phyloP scores from a whole-genome alignment of 2,113 vertebrate species.

The Atrichornis clamosus region DNA sequence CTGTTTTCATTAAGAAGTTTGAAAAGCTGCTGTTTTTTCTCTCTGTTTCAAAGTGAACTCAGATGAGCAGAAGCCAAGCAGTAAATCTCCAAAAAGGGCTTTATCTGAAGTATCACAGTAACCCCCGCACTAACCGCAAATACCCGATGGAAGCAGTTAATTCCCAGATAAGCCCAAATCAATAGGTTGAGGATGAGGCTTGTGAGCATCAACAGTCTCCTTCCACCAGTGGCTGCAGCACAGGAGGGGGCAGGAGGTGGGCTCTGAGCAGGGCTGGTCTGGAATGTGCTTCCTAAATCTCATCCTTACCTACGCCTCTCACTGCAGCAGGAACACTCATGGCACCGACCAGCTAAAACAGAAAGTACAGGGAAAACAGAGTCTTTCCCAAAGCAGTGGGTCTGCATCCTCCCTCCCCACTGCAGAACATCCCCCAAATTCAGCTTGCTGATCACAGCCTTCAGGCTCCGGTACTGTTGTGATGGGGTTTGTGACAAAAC shows the following conservation, averaged over 20 bases:
- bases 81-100: neutral
- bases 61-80: neutral
- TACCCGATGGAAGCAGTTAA: neutral
- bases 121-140: neutral
- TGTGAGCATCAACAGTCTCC: neutral
- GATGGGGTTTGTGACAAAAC: neutral
- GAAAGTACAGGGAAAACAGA: neutral
- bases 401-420: neutral
- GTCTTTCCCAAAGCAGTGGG: neutral
- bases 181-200: neutral
- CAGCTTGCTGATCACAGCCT: neutral
- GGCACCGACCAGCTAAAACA: neutral
- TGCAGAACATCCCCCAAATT: fast-evolving
- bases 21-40: neutral
- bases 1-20: neutral
- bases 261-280: neutral
- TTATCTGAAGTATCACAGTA: neutral
- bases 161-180: neutral
- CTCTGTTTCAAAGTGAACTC: neutral
- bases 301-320: neutral
- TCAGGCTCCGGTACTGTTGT: neutral
- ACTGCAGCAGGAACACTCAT: neutral
- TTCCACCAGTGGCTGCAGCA: neutral
- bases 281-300: neutral
- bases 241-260: neutral